phyloP scores from a whole-genome alignment of 2,888 invertebrate species.

The Amphipoea lucens region DNA sequence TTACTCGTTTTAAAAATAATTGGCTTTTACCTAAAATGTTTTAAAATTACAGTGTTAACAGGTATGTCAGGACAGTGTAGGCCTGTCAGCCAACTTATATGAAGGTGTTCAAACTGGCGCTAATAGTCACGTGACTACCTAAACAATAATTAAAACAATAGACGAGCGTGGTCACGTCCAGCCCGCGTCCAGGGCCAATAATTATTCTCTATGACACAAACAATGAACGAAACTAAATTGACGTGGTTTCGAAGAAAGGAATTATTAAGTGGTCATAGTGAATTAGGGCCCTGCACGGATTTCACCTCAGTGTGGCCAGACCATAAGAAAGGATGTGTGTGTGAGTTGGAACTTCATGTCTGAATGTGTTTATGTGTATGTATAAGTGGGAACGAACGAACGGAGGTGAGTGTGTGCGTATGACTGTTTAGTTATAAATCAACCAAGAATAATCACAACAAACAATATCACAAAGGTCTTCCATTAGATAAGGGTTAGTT shows the following conservation, averaged over 20 bases:
- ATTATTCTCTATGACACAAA: too few species aligned
- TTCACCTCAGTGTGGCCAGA: background rate
- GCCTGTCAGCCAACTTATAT: background rate
- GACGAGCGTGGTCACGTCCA: too few species aligned
- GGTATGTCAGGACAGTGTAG: too few species aligned
- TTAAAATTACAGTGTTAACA: background rate
- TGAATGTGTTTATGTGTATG: background rate
- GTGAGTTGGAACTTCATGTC: background rate
- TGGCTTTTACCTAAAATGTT: too few species aligned
- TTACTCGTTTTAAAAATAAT: too few species aligned
- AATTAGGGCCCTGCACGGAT: background rate
- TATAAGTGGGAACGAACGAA: slow-evolving; percentile 41
- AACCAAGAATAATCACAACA: slow-evolving; percentile 90
- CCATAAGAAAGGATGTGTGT: background rate
- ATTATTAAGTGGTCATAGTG: too few species aligned
- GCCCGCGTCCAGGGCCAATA: too few species aligned
- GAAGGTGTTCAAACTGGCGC: background rate
- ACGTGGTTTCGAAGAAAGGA: too few species aligned
- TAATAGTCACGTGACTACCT: too few species aligned
- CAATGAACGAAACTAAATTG: too few species aligned
- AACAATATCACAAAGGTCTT: slow-evolving; percentile 90
- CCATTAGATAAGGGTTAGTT: slow-evolving; percentile 79
- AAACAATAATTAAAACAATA: background rate
- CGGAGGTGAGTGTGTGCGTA: slow-evolving; percentile 20
- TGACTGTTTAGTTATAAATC: slow-evolving; percentile 71